These are phyloP conservation scores for Ovis canadensis DNA, from an alignment of 2,113 vertebrate genomes.

Conservation along the genomic window DNA sequence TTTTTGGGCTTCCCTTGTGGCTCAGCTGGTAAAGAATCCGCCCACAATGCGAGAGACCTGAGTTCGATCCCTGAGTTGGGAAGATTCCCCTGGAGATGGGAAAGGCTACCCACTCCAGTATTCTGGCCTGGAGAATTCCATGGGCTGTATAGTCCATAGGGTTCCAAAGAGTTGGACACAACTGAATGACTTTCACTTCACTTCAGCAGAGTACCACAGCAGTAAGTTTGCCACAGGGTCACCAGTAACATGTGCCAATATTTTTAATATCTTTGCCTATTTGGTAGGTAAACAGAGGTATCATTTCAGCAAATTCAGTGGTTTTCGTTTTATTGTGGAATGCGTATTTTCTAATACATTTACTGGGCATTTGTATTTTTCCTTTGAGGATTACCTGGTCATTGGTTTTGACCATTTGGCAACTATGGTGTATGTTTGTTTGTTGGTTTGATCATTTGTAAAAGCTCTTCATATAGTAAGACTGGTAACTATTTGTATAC, in stretches of 20 bases:
- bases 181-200: background rate
- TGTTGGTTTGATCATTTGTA: background rate
- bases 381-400: background rate
- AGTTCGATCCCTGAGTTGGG: background rate
- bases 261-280: background rate
- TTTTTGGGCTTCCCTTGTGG: rapidly evolving
- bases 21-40: background rate
- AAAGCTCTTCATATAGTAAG: conserved; percentile 12
- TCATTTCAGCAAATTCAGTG: background rate
- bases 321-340: background rate
- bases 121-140: background rate
- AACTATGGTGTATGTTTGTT: background rate
- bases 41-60: rapidly evolving
- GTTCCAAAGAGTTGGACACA: background rate
- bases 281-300: background rate
- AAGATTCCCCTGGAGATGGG: background rate
- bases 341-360: background rate
- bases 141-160: background rate
- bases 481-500: background rate
- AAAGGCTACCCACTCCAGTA: background rate
- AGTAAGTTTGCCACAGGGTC: background rate
- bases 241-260: background rate
- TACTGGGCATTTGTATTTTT: background rate
- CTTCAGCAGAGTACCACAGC: background rate
- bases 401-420: background rate